Conservation (phyloP, 2,113 vertebrate species). For the Pygoscelis adeliae region DNA sequence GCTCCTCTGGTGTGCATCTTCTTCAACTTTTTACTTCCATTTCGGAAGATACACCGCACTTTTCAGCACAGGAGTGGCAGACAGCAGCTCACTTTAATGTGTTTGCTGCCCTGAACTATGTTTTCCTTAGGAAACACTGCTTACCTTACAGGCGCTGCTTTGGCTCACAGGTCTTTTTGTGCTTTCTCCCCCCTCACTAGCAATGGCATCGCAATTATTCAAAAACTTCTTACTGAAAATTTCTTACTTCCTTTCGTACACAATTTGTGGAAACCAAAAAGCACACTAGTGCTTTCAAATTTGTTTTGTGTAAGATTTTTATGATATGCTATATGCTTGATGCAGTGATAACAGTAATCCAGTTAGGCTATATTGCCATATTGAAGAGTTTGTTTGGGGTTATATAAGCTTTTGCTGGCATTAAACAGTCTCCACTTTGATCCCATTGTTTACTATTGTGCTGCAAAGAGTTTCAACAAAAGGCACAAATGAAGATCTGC, state of each 20-base stretch:
- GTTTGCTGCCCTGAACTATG: not conserved
- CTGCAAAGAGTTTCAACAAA: slow-evolving; percentile 54
- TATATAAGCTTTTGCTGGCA: slow-evolving; percentile 43
- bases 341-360: not conserved
- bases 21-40: slow-evolving; percentile 13
- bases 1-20: not conserved
- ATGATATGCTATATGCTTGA: slow-evolving; percentile 36
- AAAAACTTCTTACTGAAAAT: not conserved
- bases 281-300: not conserved
- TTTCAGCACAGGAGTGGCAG: not conserved
- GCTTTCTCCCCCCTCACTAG: not conserved
- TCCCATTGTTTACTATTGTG: slow-evolving; percentile 61
- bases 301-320: slow-evolving; percentile 33
- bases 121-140: not conserved
- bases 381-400: not conserved
- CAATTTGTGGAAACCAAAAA: not conserved
- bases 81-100: slow-evolving; percentile 20
- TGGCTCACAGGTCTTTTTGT: not conserved
- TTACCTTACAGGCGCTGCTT: not conserved
- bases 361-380: not conserved
- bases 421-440: slow-evolving; percentile 47
- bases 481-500: slow-evolving; percentile 21
- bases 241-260: not conserved
- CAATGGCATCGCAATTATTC: not conserved
- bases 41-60: not conserved